These are phyloP conservation scores for Cyclopterus lumpus DNA, from an alignment of 2,797 vertebrate species.

Conservation along the genomic window DNA sequence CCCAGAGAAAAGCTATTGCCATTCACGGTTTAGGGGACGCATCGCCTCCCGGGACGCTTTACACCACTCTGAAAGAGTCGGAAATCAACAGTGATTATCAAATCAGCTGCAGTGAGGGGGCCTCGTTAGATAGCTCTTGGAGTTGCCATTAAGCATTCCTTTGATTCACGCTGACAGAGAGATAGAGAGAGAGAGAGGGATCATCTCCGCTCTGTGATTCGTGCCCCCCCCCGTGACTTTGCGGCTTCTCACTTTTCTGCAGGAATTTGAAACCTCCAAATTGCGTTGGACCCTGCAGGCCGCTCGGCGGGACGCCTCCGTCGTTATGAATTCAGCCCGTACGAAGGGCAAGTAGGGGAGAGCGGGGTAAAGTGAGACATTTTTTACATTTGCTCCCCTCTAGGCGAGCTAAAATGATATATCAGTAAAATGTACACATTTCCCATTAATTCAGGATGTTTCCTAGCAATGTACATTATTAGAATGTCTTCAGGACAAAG, in stretches of 20 bases:
- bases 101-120: conserved; percentile 38
- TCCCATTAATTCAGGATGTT: no score
- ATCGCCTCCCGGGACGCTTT: not conserved
- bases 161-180: conserved; percentile 50
- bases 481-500: no score
- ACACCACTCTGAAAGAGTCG: conserved; percentile 1
- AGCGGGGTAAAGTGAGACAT: no score
- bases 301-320: conserved; percentile 20
- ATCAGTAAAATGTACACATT: no score
- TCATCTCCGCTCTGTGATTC: conserved; percentile 1
- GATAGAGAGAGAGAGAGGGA: conserved; percentile 3
- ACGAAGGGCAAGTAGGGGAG: not conserved
- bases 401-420: no score
- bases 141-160: conserved; percentile 60
- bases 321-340: conserved; percentile 27
- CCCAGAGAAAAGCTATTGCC: not conserved
- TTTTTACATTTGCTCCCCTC: no score
- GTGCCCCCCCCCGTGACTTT: conserved; percentile 26
- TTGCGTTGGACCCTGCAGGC: conserved; percentile 34
- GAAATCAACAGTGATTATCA: conserved; percentile 43
- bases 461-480: no score
- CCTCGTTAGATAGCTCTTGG: conserved; percentile 25
- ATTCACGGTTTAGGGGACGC: conserved; percentile 23
- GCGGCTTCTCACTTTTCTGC: conserved; percentile 47
- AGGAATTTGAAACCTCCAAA: conserved; percentile 53